Percentiles rank a stretch among this genome's conserved stretches.
phyloP scores from a whole-genome alignment of 2,797 vertebrate genomes.

The Emydoidea blandingii region DNA sequence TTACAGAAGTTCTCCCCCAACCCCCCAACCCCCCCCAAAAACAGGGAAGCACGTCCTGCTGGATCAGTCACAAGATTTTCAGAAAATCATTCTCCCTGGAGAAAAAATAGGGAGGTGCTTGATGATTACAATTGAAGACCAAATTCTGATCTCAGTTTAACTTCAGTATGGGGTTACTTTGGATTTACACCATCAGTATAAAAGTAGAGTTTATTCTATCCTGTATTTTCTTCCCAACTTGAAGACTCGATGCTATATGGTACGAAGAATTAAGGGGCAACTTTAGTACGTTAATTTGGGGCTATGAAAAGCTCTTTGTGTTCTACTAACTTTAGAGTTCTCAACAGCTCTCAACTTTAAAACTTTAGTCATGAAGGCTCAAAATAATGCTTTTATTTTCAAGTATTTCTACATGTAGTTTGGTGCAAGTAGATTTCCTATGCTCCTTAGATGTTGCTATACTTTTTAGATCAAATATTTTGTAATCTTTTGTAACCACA shows the following conservation, averaged over 20 bases:
- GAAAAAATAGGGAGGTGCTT: background rate
- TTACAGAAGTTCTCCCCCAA: background rate
- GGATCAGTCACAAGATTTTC: background rate
- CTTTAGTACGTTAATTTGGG: background rate
- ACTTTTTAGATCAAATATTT: slow-evolving; percentile 48
- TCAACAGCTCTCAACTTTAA: slow-evolving; percentile 46
- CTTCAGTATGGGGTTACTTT: background rate
- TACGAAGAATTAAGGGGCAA: background rate
- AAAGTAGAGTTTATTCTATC: slow-evolving; percentile 6
- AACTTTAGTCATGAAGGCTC: background rate
- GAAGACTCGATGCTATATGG: background rate
- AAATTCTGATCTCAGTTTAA: background rate
- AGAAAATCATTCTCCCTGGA: background rate
- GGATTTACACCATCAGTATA: background rate
- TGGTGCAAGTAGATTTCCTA: slow-evolving; percentile 29
- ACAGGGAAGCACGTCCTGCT: background rate
- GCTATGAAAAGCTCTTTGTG: background rate
- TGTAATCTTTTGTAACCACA: slow-evolving; percentile 2
- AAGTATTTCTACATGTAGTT: slow-evolving; percentile 27
- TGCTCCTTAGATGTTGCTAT: slow-evolving; percentile 45
- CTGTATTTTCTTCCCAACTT: background rate
- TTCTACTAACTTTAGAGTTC: background rate
- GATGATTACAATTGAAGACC: background rate
- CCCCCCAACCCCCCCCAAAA: background rate
- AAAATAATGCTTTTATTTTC: slow-evolving; percentile 25